Base-by-base conservation (phyloP, 2,888 invertebrate species). In the Harmothoe impar region DNA sequence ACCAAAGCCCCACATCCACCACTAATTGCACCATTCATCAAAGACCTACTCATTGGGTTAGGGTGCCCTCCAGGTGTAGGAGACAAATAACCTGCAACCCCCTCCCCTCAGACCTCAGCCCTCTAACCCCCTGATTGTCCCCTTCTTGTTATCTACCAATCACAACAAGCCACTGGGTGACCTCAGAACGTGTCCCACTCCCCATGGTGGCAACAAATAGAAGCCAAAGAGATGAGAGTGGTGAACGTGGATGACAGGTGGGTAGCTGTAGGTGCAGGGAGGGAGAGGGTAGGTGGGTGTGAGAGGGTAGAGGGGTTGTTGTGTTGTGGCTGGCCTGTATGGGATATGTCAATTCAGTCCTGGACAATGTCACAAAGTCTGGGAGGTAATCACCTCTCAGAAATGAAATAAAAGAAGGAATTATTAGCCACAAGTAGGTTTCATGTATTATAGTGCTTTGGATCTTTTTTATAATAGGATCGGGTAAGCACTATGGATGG, bases 11-110 rank as follows among this genome's bases (percentile, higher is more conserved):
- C 31, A 25, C 31, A 29, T 29, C 25, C 3, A n/a, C 29, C n/a
- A 25, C 25, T 72, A 72, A 72, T 72, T 72, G 25, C 29, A 15
- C 72, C 29, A 72, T 72, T 72, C 72, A 72, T 72, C 72, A 72
- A 72, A 29, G 29, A 3, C 25, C 20, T 25, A 15, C 29, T 29
- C 31, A 72, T 72, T 72, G 25, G 72, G 25, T 72, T 72, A 72
- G 15, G 29, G 29, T n/a, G 23, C 72, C 72, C 25, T 29, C 20
- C 0, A 72, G 25, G 72, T 72, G 29, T 29, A 5, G 12, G 72
- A 3, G 72, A 72, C 72, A 72, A 29, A 12, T 29, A 29, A 15
- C 72, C 72, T 23, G 29, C 72, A 29, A 0, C 72, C 5, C 25
- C 29, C 29, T 29, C 3, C 0, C 72, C 31, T 72, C 29, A 72